phyloP scores from a whole-genome alignment of 1,140 invertebrate species.

The Drosophila lacertosa region DNA sequence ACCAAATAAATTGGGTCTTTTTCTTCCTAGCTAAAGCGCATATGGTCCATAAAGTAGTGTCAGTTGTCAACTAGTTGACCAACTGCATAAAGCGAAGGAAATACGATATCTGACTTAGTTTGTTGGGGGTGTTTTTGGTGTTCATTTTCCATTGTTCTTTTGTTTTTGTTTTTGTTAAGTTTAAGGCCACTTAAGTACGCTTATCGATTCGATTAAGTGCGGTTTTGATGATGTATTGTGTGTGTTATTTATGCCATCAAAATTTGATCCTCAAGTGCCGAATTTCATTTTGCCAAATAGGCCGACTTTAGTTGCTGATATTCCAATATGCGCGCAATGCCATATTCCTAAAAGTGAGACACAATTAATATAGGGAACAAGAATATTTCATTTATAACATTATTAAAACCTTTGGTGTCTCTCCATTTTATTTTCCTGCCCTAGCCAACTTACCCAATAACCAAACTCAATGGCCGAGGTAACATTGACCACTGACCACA shows the following conservation, averaged over 20 bases:
- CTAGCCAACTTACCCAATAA: slow-evolving; percentile 92
- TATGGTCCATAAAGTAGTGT: slow-evolving; percentile 14
- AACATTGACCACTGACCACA: slow-evolving; percentile 96
- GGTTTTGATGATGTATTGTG: slow-evolving; percentile 20
- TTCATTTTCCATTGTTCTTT: not conserved
- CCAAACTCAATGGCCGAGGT: slow-evolving; percentile 95
- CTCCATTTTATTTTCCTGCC: too few species aligned
- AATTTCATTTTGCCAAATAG: slow-evolving; percentile 51
- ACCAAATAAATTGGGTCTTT: slow-evolving; percentile 17
- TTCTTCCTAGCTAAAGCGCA: slow-evolving; percentile 17
- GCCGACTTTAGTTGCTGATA: slow-evolving; percentile 62
- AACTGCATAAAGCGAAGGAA: slow-evolving; percentile 22
- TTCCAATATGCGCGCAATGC: slow-evolving; percentile 66
- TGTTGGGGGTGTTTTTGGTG: not conserved
- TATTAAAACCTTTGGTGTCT: too few species aligned
- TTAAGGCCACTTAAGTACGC: slow-evolving; percentile 74
- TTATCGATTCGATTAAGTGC: slow-evolving; percentile 62
- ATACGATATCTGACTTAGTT: slow-evolving; percentile 18
- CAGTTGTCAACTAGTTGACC: slow-evolving; percentile 8
- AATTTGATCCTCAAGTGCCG: slow-evolving; percentile 3
- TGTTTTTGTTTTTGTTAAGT: slow-evolving; percentile 1
- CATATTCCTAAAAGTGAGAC: slow-evolving; percentile 58
- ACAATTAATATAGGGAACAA: too few species aligned
- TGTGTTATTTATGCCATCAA: not conserved
- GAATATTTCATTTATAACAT: not conserved